Evolutionary conservation across 2,888 invertebrate genomes (phyloP), one percentile per base, ranked within the genome.

Genomic region (Agrochola circellaris): DNA sequence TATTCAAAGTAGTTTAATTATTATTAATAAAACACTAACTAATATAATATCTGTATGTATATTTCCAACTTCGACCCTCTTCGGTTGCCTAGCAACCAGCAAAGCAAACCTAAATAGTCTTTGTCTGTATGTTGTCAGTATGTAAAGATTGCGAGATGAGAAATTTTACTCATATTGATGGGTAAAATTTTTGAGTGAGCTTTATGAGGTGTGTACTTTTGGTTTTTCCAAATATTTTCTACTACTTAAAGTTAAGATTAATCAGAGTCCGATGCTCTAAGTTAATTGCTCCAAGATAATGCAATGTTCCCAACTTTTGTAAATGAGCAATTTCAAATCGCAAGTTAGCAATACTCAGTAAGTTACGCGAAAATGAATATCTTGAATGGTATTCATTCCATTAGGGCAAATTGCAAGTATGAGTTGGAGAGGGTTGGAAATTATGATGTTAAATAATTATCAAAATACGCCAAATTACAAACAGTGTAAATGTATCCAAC

Each of bases 391-490:
- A 82, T 64, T 85, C 26, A 73, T 77, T 86, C 54, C 51, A 85
- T 82, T 77, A 73, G 34, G 20, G 72, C 48, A 73, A 77, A 85
- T 83, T 62, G 58, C 69, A 73, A 77, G 61, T 54, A 69, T 84
- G n/a, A 72, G 23, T 54, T 62, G 13, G 48, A 54, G 56, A 60
- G 77, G 51, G 48, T 54, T 26, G 45, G 67, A 70, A 71, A 74
- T 80, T 70, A 85, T 70, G 17, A 67, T 66, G 34, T 83, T 71
- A 56, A 48, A 60, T 67, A 72, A 73, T 83, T 71, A 71, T 77
- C 56, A 71, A 78, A 78, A 83, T 56, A 48, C 26, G 34, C 83
- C 60, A 61, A 86, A 82, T 85, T 85, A 83, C 67, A 68, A 77
- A 68, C 68, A 73, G 60, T 61, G 30, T 67, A 75, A 84, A 84